phyloP scores from a whole-genome alignment of 2,888 invertebrate genomes.

The Apamea sordens region DNA sequence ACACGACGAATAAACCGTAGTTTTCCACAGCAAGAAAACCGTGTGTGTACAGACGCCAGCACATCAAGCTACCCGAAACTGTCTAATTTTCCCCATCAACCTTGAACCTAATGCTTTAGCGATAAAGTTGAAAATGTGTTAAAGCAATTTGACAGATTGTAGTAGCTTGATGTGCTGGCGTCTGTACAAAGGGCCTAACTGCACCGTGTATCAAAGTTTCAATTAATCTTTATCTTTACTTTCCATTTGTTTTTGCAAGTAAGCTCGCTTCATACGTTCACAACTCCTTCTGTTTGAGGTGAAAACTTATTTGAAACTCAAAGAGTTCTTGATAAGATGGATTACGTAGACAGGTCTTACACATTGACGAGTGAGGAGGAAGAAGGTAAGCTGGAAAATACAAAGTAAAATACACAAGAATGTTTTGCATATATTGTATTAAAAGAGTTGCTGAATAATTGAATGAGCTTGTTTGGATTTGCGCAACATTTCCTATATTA shows the following conservation, averaged over 20 bases:
- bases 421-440: conserved; percentile 37
- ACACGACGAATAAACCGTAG: too few species aligned
- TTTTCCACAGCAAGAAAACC: too few species aligned
- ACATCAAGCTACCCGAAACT: too few species aligned
- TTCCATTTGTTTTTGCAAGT: conserved; percentile 4
- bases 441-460: conserved; percentile 25
- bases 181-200: too few species aligned
- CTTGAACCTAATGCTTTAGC: too few species aligned
- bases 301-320: conserved; percentile 34
- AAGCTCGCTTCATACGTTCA: not conserved
- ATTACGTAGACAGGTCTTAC: conserved; percentile 19
- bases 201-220: not conserved
- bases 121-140: too few species aligned
- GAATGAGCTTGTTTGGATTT: conserved; percentile 3
- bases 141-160: too few species aligned
- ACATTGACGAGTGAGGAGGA: conserved; percentile 28
- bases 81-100: too few species aligned
- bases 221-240: conserved; percentile 3
- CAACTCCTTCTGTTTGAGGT: conserved; percentile 2
- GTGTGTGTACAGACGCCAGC: too few species aligned
- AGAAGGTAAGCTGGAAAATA: conserved; percentile 24
- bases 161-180: too few species aligned
- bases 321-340: conserved; percentile 11
- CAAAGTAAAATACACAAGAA: conserved; percentile 12
- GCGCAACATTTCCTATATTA: conserved; percentile 23